These are phyloP conservation scores for Zeugodacus cucurbitae DNA, from an alignment of 1,140 invertebrate species.

Conservation along the genomic window DNA sequence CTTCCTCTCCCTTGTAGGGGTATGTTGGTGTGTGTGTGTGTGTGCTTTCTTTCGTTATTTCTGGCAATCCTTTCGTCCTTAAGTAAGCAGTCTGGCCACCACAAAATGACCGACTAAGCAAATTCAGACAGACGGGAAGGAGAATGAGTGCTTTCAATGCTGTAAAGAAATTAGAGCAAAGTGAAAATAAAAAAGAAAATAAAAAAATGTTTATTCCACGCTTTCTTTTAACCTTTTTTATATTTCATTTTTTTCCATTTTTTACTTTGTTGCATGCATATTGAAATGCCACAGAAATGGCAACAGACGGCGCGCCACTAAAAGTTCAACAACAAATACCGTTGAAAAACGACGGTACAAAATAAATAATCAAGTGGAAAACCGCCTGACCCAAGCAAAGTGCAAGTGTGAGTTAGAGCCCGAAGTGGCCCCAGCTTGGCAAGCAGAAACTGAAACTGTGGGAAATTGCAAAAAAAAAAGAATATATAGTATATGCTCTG, in stretches of 20 bases:
- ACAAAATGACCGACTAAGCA: background rate
- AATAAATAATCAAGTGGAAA: background rate
- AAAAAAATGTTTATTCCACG: background rate
- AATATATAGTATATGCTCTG: background rate
- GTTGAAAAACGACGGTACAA: background rate
- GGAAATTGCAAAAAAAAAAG: background rate
- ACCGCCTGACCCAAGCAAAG: background rate
- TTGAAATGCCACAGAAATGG: background rate
- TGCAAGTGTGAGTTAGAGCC: background rate
- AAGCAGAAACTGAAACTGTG: background rate
- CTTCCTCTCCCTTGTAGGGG: background rate
- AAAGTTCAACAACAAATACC: background rate
- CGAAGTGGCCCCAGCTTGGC: background rate
- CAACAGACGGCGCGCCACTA: slow-evolving; percentile 5
- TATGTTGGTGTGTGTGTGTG: background rate
- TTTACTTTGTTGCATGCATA: background rate
- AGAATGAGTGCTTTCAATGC: background rate
- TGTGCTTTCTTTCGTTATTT: background rate
- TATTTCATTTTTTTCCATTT: background rate
- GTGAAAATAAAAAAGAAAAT: background rate
- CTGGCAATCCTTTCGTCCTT: background rate
- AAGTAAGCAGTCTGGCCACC: slow-evolving; percentile 3
- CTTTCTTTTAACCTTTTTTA: background rate
- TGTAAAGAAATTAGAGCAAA: slow-evolving; percentile 22
- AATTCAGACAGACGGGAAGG: background rate